Evolutionary conservation across 2,797 vertebrate species (phyloP), one percentile per base, ranked within the genome.

Genomic region (Liasis olivaceus): DNA sequence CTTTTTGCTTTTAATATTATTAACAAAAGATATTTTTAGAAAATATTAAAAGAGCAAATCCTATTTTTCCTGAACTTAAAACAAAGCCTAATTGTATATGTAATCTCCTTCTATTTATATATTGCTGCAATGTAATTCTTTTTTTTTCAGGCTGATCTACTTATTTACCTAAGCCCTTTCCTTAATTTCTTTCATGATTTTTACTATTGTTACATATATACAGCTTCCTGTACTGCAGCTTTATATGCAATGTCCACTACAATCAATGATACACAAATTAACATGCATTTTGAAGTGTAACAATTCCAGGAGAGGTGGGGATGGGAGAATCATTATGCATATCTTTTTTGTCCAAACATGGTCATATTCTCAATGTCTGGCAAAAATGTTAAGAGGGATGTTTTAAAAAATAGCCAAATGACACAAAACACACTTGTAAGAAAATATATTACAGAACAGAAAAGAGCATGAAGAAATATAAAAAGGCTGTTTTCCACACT

Each of bases 371-470:
- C 2, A 28, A 47, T 60, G 31, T 20, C 36, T 14, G 7, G 69
- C 54, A 91, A 95, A 93, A 92, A 81, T 58, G 8, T 72, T 87
- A 92, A 31, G n/a, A 14, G 90, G 47, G 28, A n/a, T n/a, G 2
- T 88, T 95, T 94, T 86, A 91, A 59, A 92, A 93, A 94, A 92
- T 15, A 26, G 26, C 9, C 94, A 90, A 87, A 84, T 31, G 3
- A 0, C 60, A 81, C 5, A 92, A 94, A 91, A 20, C 93, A 56
- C 60, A n/a, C 94, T 91, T 90, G 0, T 66, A 54, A 94, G 90
- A 90, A 69, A 91, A 66, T 3, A 13, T 14, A 85, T 2, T 24
- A 86, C 11, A 5, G 36, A 56, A 85, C 1, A 11, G 20, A 24
- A 24, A 88, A 93, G 90, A 90, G 0, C 31, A 64, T 2, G 15